These are phyloP conservation scores for Diadophis punctatus DNA, from an alignment of 2,113 vertebrate species.

Conservation along the genomic window DNA sequence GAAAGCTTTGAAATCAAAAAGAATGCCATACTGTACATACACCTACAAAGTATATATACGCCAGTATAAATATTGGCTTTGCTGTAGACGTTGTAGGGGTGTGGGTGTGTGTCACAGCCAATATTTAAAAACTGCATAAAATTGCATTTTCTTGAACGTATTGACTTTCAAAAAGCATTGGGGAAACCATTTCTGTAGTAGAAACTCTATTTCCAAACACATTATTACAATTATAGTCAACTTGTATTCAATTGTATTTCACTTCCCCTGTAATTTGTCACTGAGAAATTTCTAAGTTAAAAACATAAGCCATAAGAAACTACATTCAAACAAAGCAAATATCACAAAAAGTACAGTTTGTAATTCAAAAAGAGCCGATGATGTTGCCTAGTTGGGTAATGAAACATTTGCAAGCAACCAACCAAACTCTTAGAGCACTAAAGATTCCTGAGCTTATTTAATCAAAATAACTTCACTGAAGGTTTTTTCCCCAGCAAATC, in stretches of 20 bases:
- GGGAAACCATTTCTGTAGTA: not conserved
- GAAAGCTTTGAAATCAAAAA: not conserved
- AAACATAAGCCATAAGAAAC: not conserved
- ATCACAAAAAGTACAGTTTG: not conserved
- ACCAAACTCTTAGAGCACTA: not conserved
- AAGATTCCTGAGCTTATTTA: not conserved
- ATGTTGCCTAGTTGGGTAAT: not conserved
- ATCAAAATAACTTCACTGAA: not conserved
- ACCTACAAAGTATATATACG: not conserved
- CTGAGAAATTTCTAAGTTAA: not conserved
- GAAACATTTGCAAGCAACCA: not conserved
- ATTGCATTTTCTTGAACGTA: not conserved
- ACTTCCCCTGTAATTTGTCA: not conserved
- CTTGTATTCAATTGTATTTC: not conserved
- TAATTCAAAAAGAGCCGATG: not conserved
- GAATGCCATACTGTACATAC: not conserved
- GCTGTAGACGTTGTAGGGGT: too few species aligned
- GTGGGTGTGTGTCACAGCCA: not conserved
- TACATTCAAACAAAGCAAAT: not conserved
- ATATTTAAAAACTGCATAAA: not conserved
- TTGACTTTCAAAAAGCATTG: not conserved
- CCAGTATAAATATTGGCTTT: too few species aligned
- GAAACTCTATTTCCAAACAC: not conserved
- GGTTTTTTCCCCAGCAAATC: not conserved
- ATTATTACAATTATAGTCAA: not conserved